Base-by-base conservation (phyloP, 1,140 invertebrate species). In the Gryllus bimaculatus region DNA sequence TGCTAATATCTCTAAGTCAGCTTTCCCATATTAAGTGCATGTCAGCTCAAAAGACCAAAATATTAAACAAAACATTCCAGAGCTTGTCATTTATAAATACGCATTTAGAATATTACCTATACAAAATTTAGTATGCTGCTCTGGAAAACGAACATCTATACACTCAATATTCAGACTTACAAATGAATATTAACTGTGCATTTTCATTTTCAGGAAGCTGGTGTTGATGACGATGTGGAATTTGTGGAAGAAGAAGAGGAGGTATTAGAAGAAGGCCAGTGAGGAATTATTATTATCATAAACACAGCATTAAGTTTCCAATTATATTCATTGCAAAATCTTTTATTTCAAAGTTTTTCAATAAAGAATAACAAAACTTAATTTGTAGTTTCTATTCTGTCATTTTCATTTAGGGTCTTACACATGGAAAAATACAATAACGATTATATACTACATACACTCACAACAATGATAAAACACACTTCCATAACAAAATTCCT, bases 241-340 rank as follows among this genome's bases (percentile, higher is more conserved):
- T 82, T 82, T 54, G 84, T 84, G 13, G 83, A 84, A 73, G 83
- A 84, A 49, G 83, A 85, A 78, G 84, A 85, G 79, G 82, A 81
- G 79, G 81, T 77, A 20, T 39, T 78, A 12, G 77, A 78, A 48
- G 80, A 80, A 75, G 48, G 54, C 10, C 77, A 80, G 26, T 77
- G 74, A 80, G 10, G 26, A 66, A 66, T 66, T 13, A 66, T 18
- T 66, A 13, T 66, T 66, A 66, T 66, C 54, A 66, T 66, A 66
- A 13, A 13, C 54, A 66, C 18, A 66, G 18, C 18, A 13, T 66
- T 13, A 66, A 66, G 54, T 66, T 13, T 18, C 54, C 18, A 66
- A 13, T 18, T 66, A 18, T 66, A 18, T 66, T 66, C 18, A 10
- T 66, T 18, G 10, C 10, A 10, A 66, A 66, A 66, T 13, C 18